phyloP scores from a whole-genome alignment of 2,797 vertebrate species.

The Ibycter americanus region DNA sequence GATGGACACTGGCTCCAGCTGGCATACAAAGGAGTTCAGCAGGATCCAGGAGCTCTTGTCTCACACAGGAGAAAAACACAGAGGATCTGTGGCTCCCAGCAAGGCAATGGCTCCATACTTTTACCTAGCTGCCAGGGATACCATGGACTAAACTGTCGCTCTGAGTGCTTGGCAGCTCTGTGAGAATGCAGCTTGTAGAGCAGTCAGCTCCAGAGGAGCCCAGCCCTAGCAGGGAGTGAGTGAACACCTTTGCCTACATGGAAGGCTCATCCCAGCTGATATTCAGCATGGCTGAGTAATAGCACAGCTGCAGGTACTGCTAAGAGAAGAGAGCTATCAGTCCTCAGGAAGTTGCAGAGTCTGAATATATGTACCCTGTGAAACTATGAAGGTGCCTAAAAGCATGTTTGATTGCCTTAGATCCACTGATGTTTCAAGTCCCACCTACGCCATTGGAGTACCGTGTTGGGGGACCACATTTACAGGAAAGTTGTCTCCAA shows the following conservation, averaged over 20 bases:
- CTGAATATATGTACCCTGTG: accelerated
- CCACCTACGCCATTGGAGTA: not conserved
- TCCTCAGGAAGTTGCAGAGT: not conserved
- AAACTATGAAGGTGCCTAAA: not conserved
- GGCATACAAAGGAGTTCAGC: not conserved
- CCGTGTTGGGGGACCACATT: accelerated
- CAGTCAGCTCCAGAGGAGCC: not conserved
- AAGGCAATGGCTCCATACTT: not conserved
- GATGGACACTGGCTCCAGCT: not conserved
- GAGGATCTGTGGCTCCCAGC: not conserved
- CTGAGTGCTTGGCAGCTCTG: not conserved
- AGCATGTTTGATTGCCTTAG: not conserved
- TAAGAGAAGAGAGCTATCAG: not conserved
- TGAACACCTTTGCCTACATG: not conserved
- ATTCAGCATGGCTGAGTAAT: not conserved
- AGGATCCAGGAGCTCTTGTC: not conserved
- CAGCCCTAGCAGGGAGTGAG: not conserved
- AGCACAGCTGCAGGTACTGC: not conserved
- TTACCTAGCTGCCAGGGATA: not conserved
- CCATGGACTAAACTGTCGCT: not conserved
- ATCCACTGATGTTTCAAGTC: not conserved
- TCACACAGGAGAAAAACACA: not conserved
- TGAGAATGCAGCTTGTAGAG: not conserved
- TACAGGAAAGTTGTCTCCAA: not conserved
- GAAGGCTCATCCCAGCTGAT: not conserved